These are phyloP conservation scores for Malacoraja senta DNA, from an alignment of 2,797 vertebrate species.

Conservation along the genomic window DNA sequence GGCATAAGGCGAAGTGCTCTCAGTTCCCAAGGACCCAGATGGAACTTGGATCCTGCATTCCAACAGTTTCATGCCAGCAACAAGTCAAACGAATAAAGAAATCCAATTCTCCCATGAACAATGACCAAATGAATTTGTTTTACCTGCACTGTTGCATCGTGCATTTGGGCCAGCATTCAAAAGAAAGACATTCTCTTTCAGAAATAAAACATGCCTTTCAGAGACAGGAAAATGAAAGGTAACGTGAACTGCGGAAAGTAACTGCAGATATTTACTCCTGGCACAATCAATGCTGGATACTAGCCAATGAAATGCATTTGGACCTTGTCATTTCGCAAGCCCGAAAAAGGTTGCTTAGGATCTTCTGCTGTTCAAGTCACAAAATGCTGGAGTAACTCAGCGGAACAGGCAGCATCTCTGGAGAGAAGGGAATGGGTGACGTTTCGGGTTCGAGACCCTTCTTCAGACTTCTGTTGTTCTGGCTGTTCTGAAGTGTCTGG, in stretches of 20 bases:
- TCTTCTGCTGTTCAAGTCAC: background rate
- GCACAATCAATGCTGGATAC: background rate
- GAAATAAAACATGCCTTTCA: background rate
- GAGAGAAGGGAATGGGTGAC: too few species aligned
- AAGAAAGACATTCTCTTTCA: background rate
- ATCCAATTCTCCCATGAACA: background rate
- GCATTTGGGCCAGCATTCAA: constrained; percentile 9
- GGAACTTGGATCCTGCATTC: background rate
- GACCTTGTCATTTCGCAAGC: background rate
- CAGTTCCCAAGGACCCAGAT: background rate
- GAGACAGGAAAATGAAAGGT: background rate
- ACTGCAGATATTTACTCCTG: background rate
- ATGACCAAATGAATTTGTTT: constrained; percentile 16
- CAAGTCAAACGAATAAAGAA: background rate
- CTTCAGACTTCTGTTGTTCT: too few species aligned
- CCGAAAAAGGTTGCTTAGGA: background rate
- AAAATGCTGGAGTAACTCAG: too few species aligned
- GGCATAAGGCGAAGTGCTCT: background rate
- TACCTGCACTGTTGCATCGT: too few species aligned
- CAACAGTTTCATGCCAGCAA: background rate
- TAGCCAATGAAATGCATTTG: background rate
- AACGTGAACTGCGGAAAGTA: background rate
- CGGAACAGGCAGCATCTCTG: too few species aligned
- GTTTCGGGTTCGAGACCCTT: too few species aligned
- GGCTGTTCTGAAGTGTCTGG: background rate